These are phyloP conservation scores for Perithous albicinctus DNA, from an alignment of 2,888 invertebrate genomes.

Conservation along the genomic window DNA sequence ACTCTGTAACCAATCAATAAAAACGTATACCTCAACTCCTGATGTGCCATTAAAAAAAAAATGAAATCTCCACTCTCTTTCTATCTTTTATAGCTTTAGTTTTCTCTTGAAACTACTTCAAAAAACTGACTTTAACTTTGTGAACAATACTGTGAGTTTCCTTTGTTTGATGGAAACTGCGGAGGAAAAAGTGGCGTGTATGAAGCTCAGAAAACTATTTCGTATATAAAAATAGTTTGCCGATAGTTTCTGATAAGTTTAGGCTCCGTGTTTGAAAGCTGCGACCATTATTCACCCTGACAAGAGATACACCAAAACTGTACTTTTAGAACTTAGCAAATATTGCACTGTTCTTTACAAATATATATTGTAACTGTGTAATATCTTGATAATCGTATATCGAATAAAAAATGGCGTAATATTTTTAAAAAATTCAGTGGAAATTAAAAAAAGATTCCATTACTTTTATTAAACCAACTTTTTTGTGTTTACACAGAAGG, in stretches of 20 bases:
- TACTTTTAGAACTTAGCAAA: background rate
- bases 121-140: constrained; percentile 14
- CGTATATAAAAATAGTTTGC: constrained; percentile 18
- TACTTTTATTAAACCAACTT: background rate
- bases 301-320: background rate
- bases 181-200: background rate
- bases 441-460: too few relatives aligned
- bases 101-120: background rate
- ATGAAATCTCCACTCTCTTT: background rate
- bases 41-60: background rate
- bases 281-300: background rate
- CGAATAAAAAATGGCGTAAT: background rate
- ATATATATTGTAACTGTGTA: background rate
- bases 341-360: background rate
- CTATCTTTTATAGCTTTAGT: background rate
- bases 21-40: background rate
- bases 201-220: constrained; percentile 3
- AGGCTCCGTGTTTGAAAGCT: background rate
- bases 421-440: background rate
- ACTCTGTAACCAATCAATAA: constrained; percentile 13
- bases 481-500: constrained; percentile 78
- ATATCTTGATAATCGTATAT: background rate
- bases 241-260: constrained; percentile 9
- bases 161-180: constrained; percentile 13
- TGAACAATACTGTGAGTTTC: background rate